Conservation (phyloP, 2,113 vertebrate genomes). For the Neolamprologus tretocephalus region DNA sequence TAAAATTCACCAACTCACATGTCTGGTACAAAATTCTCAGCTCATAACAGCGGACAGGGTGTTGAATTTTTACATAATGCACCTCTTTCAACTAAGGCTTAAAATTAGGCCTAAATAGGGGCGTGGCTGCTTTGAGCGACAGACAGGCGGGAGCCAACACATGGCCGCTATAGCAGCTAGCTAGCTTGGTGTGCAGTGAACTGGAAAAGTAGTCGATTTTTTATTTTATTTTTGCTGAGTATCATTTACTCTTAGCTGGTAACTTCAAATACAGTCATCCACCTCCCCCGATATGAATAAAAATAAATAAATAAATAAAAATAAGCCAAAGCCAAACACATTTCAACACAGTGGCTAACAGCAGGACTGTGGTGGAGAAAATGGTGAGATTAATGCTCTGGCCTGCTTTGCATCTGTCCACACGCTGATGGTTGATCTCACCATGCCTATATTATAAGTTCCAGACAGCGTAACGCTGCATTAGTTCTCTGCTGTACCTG, state of each 20-base stretch:
- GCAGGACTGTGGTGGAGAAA: neutral
- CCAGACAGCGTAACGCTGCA: neutral
- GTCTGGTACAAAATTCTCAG: neutral
- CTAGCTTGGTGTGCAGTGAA: neutral
- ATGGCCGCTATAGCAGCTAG: neutral
- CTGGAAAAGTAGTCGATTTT: neutral
- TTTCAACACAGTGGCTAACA: neutral
- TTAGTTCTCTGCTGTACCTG: constrained; percentile 70
- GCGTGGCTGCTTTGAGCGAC: neutral
- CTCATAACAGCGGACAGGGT: rapidly evolving
- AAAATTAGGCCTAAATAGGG: rapidly evolving
- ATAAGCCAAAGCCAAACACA: rapidly evolving
- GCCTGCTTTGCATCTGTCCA: neutral
- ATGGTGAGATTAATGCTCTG: neutral
- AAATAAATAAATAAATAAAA: neutral
- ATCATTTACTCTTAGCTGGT: neutral
- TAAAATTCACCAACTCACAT: neutral
- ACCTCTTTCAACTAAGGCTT: neutral
- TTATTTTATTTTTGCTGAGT: neutral
- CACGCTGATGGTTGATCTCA: neutral
- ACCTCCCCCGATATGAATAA: rapidly evolving
- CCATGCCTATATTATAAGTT: neutral
- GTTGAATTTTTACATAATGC: neutral
- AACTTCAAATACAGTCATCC: neutral
- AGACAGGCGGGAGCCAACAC: neutral